phyloP scores from a whole-genome alignment of 2,797 vertebrate genomes.

The Cynodonichthys magdalenae region DNA sequence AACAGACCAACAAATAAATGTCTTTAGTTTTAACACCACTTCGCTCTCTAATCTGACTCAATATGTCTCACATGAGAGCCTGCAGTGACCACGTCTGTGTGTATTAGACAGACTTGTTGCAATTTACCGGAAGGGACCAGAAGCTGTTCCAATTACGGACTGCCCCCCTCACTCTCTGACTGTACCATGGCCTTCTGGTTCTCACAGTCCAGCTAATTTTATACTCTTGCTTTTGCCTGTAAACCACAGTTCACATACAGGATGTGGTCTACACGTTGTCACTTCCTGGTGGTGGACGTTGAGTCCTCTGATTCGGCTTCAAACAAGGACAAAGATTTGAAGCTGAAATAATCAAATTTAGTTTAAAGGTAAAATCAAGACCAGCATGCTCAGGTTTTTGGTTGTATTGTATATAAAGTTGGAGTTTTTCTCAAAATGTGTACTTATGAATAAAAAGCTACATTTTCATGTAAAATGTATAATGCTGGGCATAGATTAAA shows the following conservation, averaged over 20 bases:
- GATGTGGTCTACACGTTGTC: constrained; percentile 69
- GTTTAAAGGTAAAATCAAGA: not conserved
- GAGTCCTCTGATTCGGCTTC: constrained; percentile 50
- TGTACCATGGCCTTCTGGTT: constrained; percentile 33
- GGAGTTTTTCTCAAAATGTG: not conserved
- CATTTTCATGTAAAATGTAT: no score
- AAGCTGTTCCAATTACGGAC: constrained; percentile 19
- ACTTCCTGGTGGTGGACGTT: constrained; percentile 67
- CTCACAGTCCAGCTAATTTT: constrained; percentile 69
- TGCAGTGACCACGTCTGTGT: constrained; percentile 34
- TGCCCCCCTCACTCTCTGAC: not conserved
- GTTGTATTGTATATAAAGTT: not conserved
- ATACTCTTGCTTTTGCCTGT: constrained; percentile 39
- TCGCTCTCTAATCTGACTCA: constrained; percentile 49
- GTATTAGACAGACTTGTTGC: constrained; percentile 28
- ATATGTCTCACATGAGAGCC: constrained; percentile 22
- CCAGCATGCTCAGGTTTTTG: not conserved
- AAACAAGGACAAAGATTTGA: constrained; percentile 45
- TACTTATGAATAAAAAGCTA: no score
- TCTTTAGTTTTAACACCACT: constrained; percentile 45
- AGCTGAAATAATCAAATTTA: constrained; percentile 5
- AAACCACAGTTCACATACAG: constrained; percentile 60
- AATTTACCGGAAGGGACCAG: constrained; percentile 36
- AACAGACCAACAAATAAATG: constrained; percentile 22
- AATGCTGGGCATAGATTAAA: no score